Evolutionary conservation across 2,888 invertebrate species (phyloP), one percentile per base, ranked within the genome.

Genomic region (Campoplex capitator): DNA sequence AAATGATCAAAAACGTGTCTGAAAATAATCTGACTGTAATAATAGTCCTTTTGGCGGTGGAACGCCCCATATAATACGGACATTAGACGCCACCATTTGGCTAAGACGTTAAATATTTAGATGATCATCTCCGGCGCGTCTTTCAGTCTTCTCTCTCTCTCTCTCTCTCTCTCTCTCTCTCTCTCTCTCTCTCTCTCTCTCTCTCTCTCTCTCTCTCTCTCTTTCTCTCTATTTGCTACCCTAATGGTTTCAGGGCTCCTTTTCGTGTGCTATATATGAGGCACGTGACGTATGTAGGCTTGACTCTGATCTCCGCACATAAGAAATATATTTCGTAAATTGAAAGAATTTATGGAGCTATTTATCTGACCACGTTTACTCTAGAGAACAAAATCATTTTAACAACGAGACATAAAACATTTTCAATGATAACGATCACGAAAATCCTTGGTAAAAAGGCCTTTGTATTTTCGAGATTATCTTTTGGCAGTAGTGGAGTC

Each of bases 41-140:
- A 74, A 56, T 23, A n/a, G 56, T 8, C 23, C 38, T 56, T 38
- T 35, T 56, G n/a, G n/a, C 38, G 13, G 74, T 35, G 38, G 23
- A 74, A 56, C 18, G 56, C 56, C 23, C 38, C 38, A 67, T 77
- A 56, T 42, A 70, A 42, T 73, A n/a, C 51, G 68, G 11, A 38
- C 38, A 58, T 54, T 75, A 51, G 80, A 71, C 79, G 79, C 35
- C 45, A 45, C 48, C 35, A 68, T 68, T 79, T 79, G 62, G 68
- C 79, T 48, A 75, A 62, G 75, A 51, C 56, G 74, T 68, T 73
- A 85, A 82, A 85, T 82, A 78, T 85, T 85, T 85, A 68, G 67
- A 85, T 68, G 77, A 82, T 71, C 48, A 48, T 78, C 77, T 67
- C 71, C 16, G 65, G 58, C 16, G 38, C 13, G 23, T 58, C 74